Evolutionary conservation across 2,113 vertebrate genomes (phyloP), one percentile per base, ranked within the genome.

Genomic region (Ginglymostoma cirratum): DNA sequence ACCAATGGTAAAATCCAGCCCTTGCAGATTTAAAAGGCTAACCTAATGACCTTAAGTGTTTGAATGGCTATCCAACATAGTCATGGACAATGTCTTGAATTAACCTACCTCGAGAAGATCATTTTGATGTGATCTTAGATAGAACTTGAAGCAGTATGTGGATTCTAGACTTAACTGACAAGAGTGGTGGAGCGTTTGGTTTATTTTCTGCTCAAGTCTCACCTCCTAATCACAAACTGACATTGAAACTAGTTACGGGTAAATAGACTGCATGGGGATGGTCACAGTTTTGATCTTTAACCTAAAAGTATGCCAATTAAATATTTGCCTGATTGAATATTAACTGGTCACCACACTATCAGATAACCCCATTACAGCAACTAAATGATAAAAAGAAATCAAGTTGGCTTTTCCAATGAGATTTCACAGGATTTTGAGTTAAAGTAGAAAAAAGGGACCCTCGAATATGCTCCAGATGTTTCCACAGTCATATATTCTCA

Each of bases 111-210:
- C 45, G 27, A 15, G 55, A 92, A 42, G 38, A 70, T 52, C 42
- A 76, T 48, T 72, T 69, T 45, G 42, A 94, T 94, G 5, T 69
- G 92, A 10, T 94, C 65, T 38, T 94, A 19, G 23, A 5, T n/a
- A 94, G 66, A 66, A 90, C 61, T 61, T 90, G 52, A 90, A 90
- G 87, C 87, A 90, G 27, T 14, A 61, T 34, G 48, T 89, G 86
- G 86, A 94, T 69, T 42, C 67, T 15, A 27, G 65, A 45, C 38
- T 72, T 72, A 69, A 21, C 38, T 61, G 34, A 52, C 27, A 89
- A 6, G 45, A 15, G 7, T 30, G 48, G 52, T 52, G 3, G 27
- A 55, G 14, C 10, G 17, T 52, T 52, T 89, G 86, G 52, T 24
- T 89, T 48, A 48, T 90, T 90, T 52, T 34, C 21, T 30, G 66